Evolutionary conservation across 2,888 invertebrate species (phyloP).

Genomic region (Melinaea menophilus): DNA sequence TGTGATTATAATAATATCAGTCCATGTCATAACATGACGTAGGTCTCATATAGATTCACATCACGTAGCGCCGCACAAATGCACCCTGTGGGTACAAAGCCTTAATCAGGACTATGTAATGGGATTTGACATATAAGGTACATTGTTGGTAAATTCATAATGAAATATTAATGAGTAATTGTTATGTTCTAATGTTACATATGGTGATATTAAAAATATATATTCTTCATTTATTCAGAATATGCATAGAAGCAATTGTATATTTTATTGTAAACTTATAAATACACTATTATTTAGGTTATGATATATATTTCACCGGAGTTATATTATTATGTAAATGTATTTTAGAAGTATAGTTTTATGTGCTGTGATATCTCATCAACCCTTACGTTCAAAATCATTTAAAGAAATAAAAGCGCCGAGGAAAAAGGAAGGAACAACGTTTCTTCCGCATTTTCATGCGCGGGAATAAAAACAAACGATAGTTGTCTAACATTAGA

Average conservation of each 20-base stretch:
- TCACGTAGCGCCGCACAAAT: conserved; percentile 5
- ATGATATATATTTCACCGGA: not conserved
- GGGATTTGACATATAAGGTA: not conserved
- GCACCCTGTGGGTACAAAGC: conserved; percentile 7
- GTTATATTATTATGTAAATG: not conserved
- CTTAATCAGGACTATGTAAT: conserved; percentile 5
- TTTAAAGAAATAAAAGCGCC: not conserved
- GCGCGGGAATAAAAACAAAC: conserved; percentile 2
- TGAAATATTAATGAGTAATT: not conserved
- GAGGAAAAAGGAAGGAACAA: conserved; percentile 17
- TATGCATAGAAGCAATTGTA: too few species aligned
- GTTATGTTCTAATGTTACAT: not conserved
- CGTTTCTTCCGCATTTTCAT: conserved; percentile 15
- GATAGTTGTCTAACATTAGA: not conserved
- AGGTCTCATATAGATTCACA: conserved; percentile 4
- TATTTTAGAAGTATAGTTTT: conserved; percentile 4
- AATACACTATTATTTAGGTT: not conserved
- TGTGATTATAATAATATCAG: conserved; percentile 5
- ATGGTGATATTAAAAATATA: too few species aligned
- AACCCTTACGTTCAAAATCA: not conserved
- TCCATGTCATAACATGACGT: conserved; percentile 6
- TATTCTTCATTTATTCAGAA: too few species aligned
- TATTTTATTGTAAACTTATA: too few species aligned
- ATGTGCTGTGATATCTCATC: not conserved
- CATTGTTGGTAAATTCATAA: conserved; percentile 4